These are phyloP conservation scores for Cheiracanthium punctorium DNA, from an alignment of 2,888 invertebrate genomes.

Conservation along the genomic window DNA sequence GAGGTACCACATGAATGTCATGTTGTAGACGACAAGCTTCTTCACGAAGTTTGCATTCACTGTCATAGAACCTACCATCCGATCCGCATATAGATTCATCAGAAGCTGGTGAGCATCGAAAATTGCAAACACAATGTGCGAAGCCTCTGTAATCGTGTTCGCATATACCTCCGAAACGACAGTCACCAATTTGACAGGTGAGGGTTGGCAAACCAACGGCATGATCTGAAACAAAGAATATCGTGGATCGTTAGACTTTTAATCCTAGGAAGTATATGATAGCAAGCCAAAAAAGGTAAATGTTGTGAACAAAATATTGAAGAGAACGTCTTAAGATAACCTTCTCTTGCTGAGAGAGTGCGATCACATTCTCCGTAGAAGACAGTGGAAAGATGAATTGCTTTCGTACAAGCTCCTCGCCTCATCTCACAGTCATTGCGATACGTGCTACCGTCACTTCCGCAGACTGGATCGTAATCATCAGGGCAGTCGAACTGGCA, in stretches of 20 bases:
- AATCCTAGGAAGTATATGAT: too few species aligned
- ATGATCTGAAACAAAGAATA: slow-evolving; percentile 31
- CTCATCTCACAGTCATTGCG: slow-evolving; percentile 89
- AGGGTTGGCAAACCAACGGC: slow-evolving; percentile 39
- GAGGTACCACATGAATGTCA: slow-evolving; percentile 41
- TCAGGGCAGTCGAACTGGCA: slow-evolving; percentile 86
- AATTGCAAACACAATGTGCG: slow-evolving; percentile 84
- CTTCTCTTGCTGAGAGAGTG: slow-evolving; percentile 72
- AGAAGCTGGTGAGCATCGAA: slow-evolving; percentile 74
- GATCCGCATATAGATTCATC: slow-evolving; percentile 86
- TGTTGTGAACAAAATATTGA: too few species aligned
- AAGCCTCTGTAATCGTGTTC: slow-evolving; percentile 83
- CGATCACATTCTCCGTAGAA: slow-evolving; percentile 75
- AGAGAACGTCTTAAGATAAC: slow-evolving; percentile 14
- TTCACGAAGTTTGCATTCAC: slow-evolving; percentile 89
- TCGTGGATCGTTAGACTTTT: too few species aligned
- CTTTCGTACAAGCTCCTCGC: slow-evolving; percentile 83
- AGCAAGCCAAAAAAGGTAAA: too few species aligned
- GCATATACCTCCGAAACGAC: slow-evolving; percentile 80
- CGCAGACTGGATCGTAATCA: slow-evolving; percentile 79
- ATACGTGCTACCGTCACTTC: slow-evolving; percentile 87
- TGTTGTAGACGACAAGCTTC: slow-evolving; percentile 81
- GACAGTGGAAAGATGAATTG: slow-evolving; percentile 78
- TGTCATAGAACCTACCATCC: slow-evolving; percentile 87
- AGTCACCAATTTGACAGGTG: slow-evolving; percentile 77